These are phyloP conservation scores for Enteromius trimaculatus DNA, from an alignment of 2,797 vertebrate genomes.

Conservation along the genomic window DNA sequence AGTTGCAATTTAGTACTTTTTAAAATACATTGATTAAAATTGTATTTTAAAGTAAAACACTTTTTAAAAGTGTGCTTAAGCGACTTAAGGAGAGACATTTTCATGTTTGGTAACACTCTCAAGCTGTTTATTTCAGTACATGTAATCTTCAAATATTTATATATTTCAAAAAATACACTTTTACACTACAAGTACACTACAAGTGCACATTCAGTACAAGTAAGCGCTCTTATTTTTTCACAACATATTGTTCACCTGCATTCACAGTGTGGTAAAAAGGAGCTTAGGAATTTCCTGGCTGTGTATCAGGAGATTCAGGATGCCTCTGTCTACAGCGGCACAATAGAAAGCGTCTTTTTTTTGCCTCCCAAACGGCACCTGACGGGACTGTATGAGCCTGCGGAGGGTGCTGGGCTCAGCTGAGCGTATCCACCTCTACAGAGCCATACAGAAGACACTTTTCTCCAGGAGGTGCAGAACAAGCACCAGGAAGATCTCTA, in stretches of 20 bases:
- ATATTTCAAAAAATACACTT: neutral
- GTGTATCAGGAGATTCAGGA: neutral
- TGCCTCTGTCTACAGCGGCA: neutral
- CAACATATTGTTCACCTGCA: neutral
- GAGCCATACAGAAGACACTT: neutral
- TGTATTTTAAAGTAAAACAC: neutral
- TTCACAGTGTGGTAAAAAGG: neutral
- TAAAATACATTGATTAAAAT: neutral
- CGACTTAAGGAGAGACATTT: neutral
- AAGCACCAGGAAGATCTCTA: constrained; percentile 4
- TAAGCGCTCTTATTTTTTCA: neutral
- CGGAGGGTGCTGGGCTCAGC: constrained; percentile 20
- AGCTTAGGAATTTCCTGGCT: neutral
- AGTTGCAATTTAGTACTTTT: neutral
- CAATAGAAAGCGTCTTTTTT: constrained; percentile 3
- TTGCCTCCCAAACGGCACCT: constrained; percentile 1
- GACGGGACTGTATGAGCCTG: constrained; percentile 12
- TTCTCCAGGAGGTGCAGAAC: constrained; percentile 4
- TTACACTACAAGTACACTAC: neutral
- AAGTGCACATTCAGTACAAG: neutral
- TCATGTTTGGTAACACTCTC: neutral
- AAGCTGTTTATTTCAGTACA: neutral
- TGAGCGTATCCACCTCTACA: constrained; percentile 11
- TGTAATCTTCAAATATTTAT: neutral
- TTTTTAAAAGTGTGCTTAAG: neutral